Percentiles rank a stretch among this genome's conserved stretches.
phyloP scores from a whole-genome alignment of 2,113 vertebrate species.

The mouse (Mus musculus) region DNA sequence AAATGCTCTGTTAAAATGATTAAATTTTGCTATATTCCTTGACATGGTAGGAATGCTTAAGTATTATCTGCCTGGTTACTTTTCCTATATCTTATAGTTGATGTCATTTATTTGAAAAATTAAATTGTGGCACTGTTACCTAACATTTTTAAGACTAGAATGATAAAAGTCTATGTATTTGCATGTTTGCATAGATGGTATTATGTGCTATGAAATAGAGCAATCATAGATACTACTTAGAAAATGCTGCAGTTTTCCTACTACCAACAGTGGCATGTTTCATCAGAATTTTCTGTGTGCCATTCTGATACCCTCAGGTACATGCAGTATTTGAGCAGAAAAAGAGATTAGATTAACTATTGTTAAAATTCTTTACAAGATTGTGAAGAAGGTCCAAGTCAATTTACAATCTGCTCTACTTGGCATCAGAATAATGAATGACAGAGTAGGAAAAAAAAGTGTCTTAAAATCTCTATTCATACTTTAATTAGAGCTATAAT shows the following conservation, averaged over 20 bases:
- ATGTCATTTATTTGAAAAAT: conserved; percentile 39
- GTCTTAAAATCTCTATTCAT: conserved; percentile 40
- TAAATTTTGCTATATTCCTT: background rate
- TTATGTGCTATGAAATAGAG: conserved; percentile 27
- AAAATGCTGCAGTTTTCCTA: conserved; percentile 48
- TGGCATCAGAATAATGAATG: conserved; percentile 58
- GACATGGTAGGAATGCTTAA: conserved; percentile 7
- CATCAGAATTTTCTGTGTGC: conserved; percentile 48
- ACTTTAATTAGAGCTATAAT: conserved; percentile 29
- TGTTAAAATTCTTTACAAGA: conserved; percentile 66
- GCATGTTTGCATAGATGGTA: conserved; percentile 34
- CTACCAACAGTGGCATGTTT: conserved; percentile 23
- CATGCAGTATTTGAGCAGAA: conserved; percentile 35
- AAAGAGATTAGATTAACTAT: conserved; percentile 60
- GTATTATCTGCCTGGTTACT: background rate
- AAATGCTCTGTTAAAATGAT: conserved; percentile 15
- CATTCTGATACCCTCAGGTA: conserved; percentile 53
- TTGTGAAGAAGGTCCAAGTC: conserved; percentile 33
- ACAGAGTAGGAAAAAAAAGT: background rate
- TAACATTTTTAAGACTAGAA: conserved; percentile 54
- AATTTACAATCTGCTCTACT: conserved; percentile 64
- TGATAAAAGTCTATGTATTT: conserved; percentile 2
- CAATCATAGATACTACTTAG: conserved; percentile 54
- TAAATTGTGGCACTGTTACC: background rate
- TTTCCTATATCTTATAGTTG: conserved; percentile 20